Evolutionary conservation across 2,888 invertebrate species (phyloP).

Genomic region (Papilio protenor): DNA sequence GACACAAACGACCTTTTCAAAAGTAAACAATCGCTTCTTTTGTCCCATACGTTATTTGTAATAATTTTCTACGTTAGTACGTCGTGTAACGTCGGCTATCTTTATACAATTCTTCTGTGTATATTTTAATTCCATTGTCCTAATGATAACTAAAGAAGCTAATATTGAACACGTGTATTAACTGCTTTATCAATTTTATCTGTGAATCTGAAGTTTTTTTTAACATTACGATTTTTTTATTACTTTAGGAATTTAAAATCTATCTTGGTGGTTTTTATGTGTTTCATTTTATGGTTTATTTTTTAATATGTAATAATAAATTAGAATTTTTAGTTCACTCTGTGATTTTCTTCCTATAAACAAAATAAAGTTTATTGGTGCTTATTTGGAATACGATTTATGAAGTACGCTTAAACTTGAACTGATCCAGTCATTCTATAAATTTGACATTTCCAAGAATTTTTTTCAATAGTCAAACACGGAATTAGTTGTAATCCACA

Average conservation of each 20-base stretch:
- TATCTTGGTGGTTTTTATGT: too few relatives aligned
- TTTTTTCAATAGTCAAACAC: background rate
- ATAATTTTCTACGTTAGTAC: conserved; percentile 25
- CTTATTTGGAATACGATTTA: background rate
- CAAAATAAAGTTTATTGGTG: too few relatives aligned
- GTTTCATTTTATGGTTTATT: too few relatives aligned
- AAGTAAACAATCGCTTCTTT: conserved; percentile 53
- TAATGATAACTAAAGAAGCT: background rate
- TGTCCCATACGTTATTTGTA: conserved; percentile 43
- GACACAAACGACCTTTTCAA: conserved; percentile 51
- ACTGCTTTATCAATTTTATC: background rate
- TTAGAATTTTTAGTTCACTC: too few relatives aligned
- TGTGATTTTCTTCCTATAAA: too few relatives aligned
- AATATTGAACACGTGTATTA: background rate
- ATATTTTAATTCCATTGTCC: background rate
- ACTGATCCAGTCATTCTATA: background rate
- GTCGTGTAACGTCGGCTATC: conserved; percentile 5
- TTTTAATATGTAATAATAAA: too few relatives aligned
- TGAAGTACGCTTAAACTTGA: background rate
- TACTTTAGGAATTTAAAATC: too few relatives aligned
- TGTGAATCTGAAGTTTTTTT: too few relatives aligned
- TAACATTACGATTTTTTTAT: too few relatives aligned
- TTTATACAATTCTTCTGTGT: conserved; percentile 12
- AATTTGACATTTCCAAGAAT: background rate
- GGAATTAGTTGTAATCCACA: background rate